Conservation (phyloP, 2,797 vertebrate genomes). For the Triplophysa yarkandensis region DNA sequence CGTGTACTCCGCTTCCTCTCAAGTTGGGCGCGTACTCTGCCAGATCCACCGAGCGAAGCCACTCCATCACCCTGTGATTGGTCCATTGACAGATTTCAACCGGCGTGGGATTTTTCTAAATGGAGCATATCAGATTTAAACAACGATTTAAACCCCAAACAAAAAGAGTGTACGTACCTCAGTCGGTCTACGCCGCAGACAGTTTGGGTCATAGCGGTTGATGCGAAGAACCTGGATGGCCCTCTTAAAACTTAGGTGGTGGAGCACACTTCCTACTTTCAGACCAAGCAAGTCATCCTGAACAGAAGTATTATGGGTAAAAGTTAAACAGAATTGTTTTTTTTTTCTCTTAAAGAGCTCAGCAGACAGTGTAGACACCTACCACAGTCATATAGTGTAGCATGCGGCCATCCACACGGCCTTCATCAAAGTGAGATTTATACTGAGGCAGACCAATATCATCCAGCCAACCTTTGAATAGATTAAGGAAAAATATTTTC, state of each 20-base stretch:
- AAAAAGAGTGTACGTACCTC: conserved; percentile 77
- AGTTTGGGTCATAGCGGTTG: conserved; percentile 87
- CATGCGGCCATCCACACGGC: conserved; percentile 90
- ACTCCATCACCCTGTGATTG: conserved; percentile 96
- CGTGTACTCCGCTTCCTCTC: conserved; percentile 92
- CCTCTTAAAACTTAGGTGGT: conserved; percentile 94
- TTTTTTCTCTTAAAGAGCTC: no score
- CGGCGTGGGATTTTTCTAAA: conserved; percentile 82
- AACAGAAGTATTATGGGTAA: not conserved
- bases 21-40: conserved; percentile 94
- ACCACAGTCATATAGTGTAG: conserved; percentile 94
- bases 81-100: conserved; percentile 92
- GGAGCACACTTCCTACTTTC: conserved; percentile 93
- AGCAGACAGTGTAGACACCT: no score
- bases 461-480: conserved; percentile 91
- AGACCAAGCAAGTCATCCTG: conserved; percentile 93
- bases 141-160: no score
- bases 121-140: not conserved
- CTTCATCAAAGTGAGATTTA: conserved; percentile 96
- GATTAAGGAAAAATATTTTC: no score
- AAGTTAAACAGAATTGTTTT: no score
- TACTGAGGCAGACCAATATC: conserved; percentile 98
- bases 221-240: conserved; percentile 93
- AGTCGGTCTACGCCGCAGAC: conserved; percentile 87
- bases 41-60: conserved; percentile 91